These are phyloP conservation scores for Crocodylus rhombifer DNA, from an alignment of 2,797 vertebrate genomes.

Conservation along the genomic window DNA sequence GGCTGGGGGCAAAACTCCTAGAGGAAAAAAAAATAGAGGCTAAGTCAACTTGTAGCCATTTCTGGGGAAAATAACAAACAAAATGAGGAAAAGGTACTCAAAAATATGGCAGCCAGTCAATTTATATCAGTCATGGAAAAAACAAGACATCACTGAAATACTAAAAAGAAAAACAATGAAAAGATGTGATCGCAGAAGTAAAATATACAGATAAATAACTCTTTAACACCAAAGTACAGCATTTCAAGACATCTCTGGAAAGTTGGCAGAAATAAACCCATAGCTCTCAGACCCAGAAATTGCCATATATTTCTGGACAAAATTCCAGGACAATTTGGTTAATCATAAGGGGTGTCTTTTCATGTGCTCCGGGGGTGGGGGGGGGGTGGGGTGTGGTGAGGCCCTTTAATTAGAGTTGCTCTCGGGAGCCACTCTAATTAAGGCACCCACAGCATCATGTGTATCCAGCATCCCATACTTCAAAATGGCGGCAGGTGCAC, in stretches of 20 bases:
- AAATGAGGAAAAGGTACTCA: background rate
- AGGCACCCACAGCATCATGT: no score
- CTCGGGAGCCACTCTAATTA: no score
- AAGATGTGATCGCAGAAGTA: background rate
- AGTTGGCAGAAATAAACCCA: accelerated
- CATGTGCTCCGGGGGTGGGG: no score
- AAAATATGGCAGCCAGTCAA: background rate
- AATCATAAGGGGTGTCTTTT: background rate
- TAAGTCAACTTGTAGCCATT: background rate
- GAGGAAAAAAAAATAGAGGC: background rate
- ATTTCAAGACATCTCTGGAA: background rate
- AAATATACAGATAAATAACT: background rate
- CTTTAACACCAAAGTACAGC: background rate
- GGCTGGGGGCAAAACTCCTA: background rate
- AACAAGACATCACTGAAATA: accelerated
- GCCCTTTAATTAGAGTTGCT: no score
- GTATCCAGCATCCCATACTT: no score
- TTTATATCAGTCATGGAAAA: background rate
- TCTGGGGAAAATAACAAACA: background rate
- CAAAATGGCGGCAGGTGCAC: no score
- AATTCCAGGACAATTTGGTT: background rate
- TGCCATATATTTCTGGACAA: background rate
- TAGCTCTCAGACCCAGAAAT: background rate
- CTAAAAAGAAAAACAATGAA: background rate
- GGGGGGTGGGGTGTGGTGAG: no score